A percentile compares a stretch with the other conserved stretches of the same genome.
Conservation (phyloP, 1,140 invertebrate genomes). For the Brachionus koreanus region DNA sequence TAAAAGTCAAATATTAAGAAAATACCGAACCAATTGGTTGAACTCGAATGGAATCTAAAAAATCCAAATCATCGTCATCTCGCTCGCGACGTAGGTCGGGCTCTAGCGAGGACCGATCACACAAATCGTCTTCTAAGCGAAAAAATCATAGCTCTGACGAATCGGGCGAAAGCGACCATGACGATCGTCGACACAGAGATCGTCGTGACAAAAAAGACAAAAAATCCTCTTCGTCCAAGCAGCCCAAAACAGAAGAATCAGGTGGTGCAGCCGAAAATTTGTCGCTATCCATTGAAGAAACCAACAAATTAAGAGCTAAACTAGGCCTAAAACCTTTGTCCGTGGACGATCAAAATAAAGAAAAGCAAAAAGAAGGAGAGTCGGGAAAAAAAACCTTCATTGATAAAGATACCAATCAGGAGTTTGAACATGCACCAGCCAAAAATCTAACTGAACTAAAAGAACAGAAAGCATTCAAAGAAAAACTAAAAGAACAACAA, state of each 20-base stretch:
- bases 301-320: conserved; percentile 37
- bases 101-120: background rate
- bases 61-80: conserved; percentile 12
- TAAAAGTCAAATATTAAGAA: background rate
- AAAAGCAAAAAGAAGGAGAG: background rate
- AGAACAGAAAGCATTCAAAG: conserved; percentile 74
- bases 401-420: conserved; percentile 38
- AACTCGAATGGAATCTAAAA: background rate
- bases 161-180: background rate
- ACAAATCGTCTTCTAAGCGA: background rate
- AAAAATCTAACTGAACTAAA: conserved; percentile 71
- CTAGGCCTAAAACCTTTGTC: conserved; percentile 32
- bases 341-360: background rate
- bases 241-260: background rate
- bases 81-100: background rate
- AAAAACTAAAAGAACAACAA: conserved; percentile 65
- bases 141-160: conserved; percentile 13
- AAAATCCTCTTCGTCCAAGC: background rate
- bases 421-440: conserved; percentile 75
- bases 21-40: background rate
- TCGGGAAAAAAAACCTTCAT: conserved; percentile 29
- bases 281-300: conserved; percentile 39
- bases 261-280: background rate
- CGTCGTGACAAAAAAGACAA: background rate
- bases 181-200: background rate